Evolutionary conservation across 2,888 invertebrate genomes (phyloP).

Genomic region (Dione juno): DNA sequence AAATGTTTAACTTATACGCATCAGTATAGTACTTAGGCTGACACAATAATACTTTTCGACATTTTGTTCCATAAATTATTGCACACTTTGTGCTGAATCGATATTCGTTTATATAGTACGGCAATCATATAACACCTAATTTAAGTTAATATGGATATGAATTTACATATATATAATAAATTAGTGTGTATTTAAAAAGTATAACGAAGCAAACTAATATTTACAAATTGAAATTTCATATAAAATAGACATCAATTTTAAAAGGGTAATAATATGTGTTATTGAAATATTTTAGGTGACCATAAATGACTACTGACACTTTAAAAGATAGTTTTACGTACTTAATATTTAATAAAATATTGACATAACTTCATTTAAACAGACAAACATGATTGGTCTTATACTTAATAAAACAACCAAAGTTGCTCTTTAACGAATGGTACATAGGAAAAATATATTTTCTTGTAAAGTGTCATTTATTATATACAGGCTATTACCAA

Average conservation of each 20-base stretch:
- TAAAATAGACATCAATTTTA: conserved; percentile 43
- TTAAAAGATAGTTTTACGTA: conserved; percentile 11
- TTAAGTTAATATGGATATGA: conserved; percentile 66
- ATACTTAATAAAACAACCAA: conserved; percentile 25
- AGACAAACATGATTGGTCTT: conserved; percentile 15
- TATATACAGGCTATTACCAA: conserved; percentile 63
- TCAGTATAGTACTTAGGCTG: conserved; percentile 69
- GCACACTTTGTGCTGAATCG: conserved; percentile 56
- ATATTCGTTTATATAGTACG: conserved; percentile 53
- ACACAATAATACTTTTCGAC: conserved; percentile 73
- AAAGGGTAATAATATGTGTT: conserved; percentile 7
- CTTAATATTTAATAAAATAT: conserved; percentile 28
- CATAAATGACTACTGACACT: conserved; percentile 31
- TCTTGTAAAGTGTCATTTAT: conserved; percentile 42
- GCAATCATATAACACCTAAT: conserved; percentile 69
- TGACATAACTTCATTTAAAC: conserved; percentile 19
- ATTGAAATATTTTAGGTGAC: conserved; percentile 28
- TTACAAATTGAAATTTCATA: conserved; percentile 67
- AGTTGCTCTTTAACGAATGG: conserved; percentile 5
- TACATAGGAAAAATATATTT: conserved; percentile 37
- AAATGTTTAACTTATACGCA: conserved; percentile 77
- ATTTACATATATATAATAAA: conserved; percentile 74
- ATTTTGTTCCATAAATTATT: conserved; percentile 58
- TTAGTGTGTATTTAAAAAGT: conserved; percentile 56
- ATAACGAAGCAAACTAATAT: conserved; percentile 77